These are phyloP conservation scores for Strigamia maritima DNA, from an alignment of 2,888 invertebrate species.

Conservation along the genomic window DNA sequence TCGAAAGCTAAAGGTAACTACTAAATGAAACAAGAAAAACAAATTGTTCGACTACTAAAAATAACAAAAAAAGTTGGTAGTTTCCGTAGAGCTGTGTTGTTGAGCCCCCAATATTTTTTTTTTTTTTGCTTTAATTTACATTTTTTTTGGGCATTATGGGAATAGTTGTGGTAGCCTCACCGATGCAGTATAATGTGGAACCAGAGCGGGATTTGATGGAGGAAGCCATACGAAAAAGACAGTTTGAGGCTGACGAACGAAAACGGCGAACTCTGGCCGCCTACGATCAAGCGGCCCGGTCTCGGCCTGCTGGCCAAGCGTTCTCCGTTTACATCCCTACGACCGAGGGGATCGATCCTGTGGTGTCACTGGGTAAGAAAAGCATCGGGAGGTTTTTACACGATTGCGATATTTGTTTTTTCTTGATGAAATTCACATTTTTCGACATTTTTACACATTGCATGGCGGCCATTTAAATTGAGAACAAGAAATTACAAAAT, in stretches of 20 bases:
- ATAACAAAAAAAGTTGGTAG: background rate
- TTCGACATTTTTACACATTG: background rate
- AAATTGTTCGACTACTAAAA: background rate
- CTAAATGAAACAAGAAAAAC: background rate
- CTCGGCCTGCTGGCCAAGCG: conserved; percentile 40
- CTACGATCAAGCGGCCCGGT: conserved; percentile 45
- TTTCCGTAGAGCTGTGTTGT: background rate
- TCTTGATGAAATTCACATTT: background rate
- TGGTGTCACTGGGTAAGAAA: conserved; percentile 38
- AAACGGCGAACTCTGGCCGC: conserved; percentile 46
- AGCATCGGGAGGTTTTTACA: background rate
- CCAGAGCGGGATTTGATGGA: conserved; percentile 45
- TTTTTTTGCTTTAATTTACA: background rate
- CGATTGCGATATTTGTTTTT: background rate
- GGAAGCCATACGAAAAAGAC: conserved; percentile 45
- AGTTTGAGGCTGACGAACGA: conserved; percentile 45
- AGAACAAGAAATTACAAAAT: background rate
- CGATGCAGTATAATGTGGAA: conserved; percentile 33
- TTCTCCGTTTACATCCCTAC: conserved; percentile 41
- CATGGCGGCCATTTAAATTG: too few relatives aligned
- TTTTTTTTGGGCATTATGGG: background rate
- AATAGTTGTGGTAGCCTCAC: background rate
- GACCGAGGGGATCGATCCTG: conserved; percentile 40
- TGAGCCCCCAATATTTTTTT: conserved; percentile 12
- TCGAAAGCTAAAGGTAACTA: conserved; percentile 41